Base-by-base conservation (phyloP, 2,888 invertebrate species). In the Brachyopa scutellaris region DNA sequence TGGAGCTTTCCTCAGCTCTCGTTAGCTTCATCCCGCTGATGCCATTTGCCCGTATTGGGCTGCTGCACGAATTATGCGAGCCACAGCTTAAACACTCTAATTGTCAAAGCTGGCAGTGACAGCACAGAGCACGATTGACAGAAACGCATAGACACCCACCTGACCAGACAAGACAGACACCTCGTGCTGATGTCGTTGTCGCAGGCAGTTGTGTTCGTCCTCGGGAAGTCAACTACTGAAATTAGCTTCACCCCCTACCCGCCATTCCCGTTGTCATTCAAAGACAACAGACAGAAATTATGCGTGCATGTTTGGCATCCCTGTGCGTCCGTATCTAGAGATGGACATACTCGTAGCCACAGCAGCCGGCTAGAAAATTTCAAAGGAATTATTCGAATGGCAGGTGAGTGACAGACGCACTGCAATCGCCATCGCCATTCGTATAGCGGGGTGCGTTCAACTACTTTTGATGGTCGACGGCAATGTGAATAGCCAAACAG, bases 351-450 rank as follows among this genome's bases (percentile, higher is more conserved):
- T 55, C 13, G 2, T 38, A 51, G 0, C 49, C 57, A 2, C 42
- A 59, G 61, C 69, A 69, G 77, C 70, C 77, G 77, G 61, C 77
- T 82, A 82, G 82, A 72, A 72, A 66, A 77, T 72, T 82, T 82
- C 77, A 77, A 82, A 66, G 53, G 62, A 76, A 77, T 82, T 66
- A 77, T 77, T 72, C 64, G 29, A 72, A 61, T 82, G 77, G 82
- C 82, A 82, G 82, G 77, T 82, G 82, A 82, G 66, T 82, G 82
- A 82, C 82, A 26, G 82, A 82, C 77, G 77, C 69, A 76, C 33
- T 23, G 62, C 69, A 38, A 49, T 73, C 55, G 31, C 76, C 47
- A 49, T 62, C 23, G 26, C 26, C 26, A 26, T 26, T 23, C 45
- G 36, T 23, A 45, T 21, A 17, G 49, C 57, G 36, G 42, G 77